Conservation (phyloP, 2,113 vertebrate species). For the Onychorhynchus coronatus region DNA sequence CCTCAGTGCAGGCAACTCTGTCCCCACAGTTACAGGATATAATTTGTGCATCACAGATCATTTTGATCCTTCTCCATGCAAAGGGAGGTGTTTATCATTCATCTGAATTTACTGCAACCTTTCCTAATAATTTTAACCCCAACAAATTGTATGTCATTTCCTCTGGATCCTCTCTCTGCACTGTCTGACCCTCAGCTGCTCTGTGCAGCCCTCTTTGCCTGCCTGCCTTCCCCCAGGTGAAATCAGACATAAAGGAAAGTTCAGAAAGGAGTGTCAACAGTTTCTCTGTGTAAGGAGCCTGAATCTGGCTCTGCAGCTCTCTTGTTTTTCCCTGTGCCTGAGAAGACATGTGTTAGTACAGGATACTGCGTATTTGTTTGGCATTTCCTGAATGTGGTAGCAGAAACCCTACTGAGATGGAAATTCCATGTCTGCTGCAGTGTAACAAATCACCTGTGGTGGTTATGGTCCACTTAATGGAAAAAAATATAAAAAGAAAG, state of each 20-base stretch:
- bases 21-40: neutral
- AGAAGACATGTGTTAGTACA: neutral
- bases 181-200: neutral
- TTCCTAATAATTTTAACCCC: neutral
- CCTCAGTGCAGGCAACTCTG: neutral
- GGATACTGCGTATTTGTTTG: neutral
- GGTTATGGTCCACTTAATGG: neutral
- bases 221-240: neutral
- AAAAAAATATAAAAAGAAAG: neutral
- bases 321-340: neutral
- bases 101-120: neutral
- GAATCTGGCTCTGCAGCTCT: neutral
- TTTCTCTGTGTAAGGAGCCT: neutral
- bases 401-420: neutral
- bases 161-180: neutral
- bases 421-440: neutral
- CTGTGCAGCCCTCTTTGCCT: neutral
- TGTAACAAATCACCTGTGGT: neutral
- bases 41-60: neutral
- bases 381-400: neutral
- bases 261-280: neutral
- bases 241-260: rapidly evolving
- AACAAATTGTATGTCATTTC: neutral
- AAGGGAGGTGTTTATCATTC: neutral
- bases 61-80: neutral